Conservation (phyloP, 2,797 vertebrate genomes). For the Coranthus polyacanthus region DNA sequence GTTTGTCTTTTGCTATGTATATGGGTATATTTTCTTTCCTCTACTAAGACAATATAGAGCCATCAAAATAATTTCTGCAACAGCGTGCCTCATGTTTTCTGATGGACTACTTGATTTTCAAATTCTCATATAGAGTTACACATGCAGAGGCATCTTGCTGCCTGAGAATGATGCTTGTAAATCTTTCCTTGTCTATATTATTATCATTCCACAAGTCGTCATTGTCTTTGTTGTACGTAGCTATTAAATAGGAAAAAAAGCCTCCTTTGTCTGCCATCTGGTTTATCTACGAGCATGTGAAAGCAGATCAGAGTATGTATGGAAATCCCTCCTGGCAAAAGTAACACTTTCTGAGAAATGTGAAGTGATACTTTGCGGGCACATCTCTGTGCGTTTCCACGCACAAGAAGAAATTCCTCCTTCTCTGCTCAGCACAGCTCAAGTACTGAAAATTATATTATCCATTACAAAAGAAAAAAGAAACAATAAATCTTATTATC, state of each 20-base stretch:
- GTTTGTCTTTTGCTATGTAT: not conserved
- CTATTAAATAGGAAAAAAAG: not conserved
- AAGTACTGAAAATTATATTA: constrained; percentile 50
- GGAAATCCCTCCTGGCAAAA: not conserved
- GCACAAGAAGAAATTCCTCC: constrained; percentile 26
- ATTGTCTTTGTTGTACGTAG: not conserved
- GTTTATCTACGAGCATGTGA: not conserved
- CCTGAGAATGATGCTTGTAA: not conserved
- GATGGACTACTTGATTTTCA: too few relatives aligned
- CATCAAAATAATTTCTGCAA: not conserved
- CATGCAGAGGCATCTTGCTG: not conserved
- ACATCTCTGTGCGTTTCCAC: constrained; percentile 17
- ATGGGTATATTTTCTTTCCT: not conserved
- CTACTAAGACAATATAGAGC: not conserved
- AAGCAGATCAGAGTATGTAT: not conserved
- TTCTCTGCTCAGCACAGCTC: constrained; percentile 27
- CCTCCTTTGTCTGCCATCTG: not conserved
- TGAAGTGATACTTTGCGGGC: constrained; percentile 56
- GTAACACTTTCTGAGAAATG: constrained; percentile 51
- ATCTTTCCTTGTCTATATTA: not conserved
- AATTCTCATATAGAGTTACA: too few relatives aligned
- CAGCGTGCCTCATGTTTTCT: not conserved
- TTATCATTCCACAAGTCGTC: not conserved
- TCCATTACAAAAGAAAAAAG: constrained; percentile 24
- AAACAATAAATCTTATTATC: constrained; percentile 55